Percentiles rank a stretch among this genome's conserved stretches.
Conservation (phyloP, 2,888 invertebrate genomes). For the Tridacna gigas region DNA sequence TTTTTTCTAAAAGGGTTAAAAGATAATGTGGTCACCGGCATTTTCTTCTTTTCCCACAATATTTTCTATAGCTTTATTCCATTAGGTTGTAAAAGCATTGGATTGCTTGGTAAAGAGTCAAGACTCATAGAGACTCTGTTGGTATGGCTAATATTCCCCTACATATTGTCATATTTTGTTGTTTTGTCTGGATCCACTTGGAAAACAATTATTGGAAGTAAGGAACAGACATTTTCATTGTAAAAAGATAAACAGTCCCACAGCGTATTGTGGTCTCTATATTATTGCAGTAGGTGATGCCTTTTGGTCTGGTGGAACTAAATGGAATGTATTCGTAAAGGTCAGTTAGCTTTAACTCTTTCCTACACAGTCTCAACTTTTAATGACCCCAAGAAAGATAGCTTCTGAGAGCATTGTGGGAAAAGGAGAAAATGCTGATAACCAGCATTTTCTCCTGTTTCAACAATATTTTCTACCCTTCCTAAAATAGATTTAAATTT, state of each 20-base stretch:
- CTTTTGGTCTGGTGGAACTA: neutral
- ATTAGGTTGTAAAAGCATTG: neutral
- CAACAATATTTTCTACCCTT: neutral
- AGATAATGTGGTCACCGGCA: too few species aligned
- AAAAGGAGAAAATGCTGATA: slow-evolving; percentile 1
- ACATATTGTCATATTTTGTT: neutral
- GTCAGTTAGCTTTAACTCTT: neutral
- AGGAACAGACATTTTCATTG: neutral
- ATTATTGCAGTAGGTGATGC: neutral
- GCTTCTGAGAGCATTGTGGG: neutral
- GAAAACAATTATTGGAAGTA: slow-evolving; percentile 22
- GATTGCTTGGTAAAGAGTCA: neutral
- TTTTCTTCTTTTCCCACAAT: neutral
- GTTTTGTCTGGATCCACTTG: slow-evolving; percentile 15
- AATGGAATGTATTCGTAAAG: neutral
- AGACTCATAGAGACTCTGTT: too few species aligned
- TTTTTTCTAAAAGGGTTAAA: too few species aligned
- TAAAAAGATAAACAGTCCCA: too few species aligned
- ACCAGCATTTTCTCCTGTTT: neutral
- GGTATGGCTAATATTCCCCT: too few species aligned
- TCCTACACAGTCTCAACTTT: neutral
- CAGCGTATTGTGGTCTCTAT: too few species aligned
- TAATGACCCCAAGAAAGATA: neutral
- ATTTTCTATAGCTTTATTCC: neutral
- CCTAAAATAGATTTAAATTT: too few species aligned